A percentile compares a stretch with the other conserved stretches of the same genome.
Evolutionary conservation across 1,140 invertebrate species (phyloP).

Genomic region (Cotesia vestalis): DNA sequence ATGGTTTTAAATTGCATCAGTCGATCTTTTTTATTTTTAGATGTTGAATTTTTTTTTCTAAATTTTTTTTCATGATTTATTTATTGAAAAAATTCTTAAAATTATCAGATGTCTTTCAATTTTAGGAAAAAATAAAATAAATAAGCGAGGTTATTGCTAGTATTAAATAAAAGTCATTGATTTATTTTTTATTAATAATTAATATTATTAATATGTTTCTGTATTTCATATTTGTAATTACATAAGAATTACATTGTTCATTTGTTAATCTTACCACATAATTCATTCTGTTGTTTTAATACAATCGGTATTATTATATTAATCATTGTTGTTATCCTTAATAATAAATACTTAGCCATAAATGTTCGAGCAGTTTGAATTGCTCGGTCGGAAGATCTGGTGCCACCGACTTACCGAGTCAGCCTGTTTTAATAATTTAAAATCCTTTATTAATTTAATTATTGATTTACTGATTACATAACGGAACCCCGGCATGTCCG

Average conservation of each 20-base stretch:
- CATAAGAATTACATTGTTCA: slow-evolving; percentile 51
- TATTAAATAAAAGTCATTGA: too few relatives aligned
- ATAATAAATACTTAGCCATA: slow-evolving; percentile 32
- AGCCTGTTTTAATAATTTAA: slow-evolving; percentile 8
- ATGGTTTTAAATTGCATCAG: too few relatives aligned
- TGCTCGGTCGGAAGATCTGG: slow-evolving; percentile 36
- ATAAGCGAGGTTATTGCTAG: too few relatives aligned
- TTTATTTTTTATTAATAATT: slow-evolving; percentile 44
- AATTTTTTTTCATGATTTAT: too few relatives aligned
- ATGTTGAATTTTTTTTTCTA: too few relatives aligned
- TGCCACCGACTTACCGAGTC: slow-evolving; percentile 25
- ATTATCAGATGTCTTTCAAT: too few relatives aligned
- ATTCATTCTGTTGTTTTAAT: slow-evolving; percentile 38
- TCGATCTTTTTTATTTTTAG: too few relatives aligned
- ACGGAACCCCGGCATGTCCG: slow-evolving; percentile 2
- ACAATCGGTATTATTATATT: slow-evolving; percentile 36
- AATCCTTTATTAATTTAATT: slow-evolving; percentile 13
- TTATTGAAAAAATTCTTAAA: too few relatives aligned
- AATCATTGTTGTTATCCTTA: slow-evolving; percentile 22
- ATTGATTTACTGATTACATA: slow-evolving; percentile 18
- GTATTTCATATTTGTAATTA: slow-evolving; percentile 54
- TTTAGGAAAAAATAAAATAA: too few relatives aligned
- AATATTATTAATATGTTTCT: slow-evolving; percentile 54
- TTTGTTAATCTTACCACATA: slow-evolving; percentile 42
- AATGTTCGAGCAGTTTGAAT: slow-evolving; percentile 33